Percentiles rank a stretch among this genome's conserved stretches.
These are phyloP conservation scores for Zingel zingel DNA, from an alignment of 2,113 vertebrate genomes.

Conservation along the genomic window DNA sequence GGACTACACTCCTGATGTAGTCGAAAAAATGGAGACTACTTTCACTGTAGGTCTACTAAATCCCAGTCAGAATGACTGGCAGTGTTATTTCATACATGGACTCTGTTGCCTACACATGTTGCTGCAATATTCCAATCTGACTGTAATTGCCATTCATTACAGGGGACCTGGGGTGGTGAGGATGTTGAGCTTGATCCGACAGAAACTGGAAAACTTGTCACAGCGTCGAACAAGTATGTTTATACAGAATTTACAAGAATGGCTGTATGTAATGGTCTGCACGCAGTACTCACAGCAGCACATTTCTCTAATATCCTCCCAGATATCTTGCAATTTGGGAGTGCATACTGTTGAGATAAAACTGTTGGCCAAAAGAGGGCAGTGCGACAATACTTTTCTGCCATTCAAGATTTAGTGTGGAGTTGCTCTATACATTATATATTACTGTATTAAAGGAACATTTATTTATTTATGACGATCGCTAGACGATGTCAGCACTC, in stretches of 20 bases:
- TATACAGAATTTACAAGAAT: too few relatives aligned
- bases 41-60: slow-evolving; percentile 80
- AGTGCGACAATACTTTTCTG: background rate
- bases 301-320: background rate
- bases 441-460: background rate
- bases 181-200: slow-evolving; percentile 74
- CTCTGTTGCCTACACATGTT: background rate
- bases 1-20: slow-evolving; percentile 66
- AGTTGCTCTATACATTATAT: background rate
- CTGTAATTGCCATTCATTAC: slow-evolving; percentile 3
- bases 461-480: background rate
- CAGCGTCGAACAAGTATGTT: slow-evolving; percentile 77
- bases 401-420: background rate
- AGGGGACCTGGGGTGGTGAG: slow-evolving; percentile 79
- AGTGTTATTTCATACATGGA: background rate
- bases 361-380: background rate
- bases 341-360: background rate
- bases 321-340: background rate
- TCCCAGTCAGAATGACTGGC: background rate
- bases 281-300: background rate
- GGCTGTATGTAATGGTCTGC: background rate
- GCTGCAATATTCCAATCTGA: background rate
- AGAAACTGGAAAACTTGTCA: slow-evolving; percentile 74
- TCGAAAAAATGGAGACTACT: slow-evolving; percentile 46
- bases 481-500: background rate